These are phyloP conservation scores for Coleophora deauratella DNA, from an alignment of 2,888 invertebrate species.

Conservation along the genomic window DNA sequence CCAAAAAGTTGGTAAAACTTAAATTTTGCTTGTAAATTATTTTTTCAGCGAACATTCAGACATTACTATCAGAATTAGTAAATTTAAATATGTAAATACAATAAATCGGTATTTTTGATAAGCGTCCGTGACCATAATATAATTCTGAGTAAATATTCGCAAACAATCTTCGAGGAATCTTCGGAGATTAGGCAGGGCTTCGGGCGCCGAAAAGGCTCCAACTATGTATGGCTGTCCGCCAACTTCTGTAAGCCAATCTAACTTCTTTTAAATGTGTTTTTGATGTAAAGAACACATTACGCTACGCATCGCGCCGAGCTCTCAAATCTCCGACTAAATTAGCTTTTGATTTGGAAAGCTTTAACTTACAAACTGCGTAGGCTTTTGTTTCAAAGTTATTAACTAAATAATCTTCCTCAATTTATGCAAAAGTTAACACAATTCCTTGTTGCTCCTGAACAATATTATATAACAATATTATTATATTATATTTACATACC, in stretches of 20 bases:
- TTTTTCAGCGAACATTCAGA: too few relatives aligned
- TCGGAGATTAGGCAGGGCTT: constrained; percentile 62
- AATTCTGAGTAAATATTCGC: constrained; percentile 53
- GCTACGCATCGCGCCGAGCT: constrained; percentile 54
- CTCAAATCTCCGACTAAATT: constrained; percentile 59
- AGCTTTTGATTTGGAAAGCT: constrained; percentile 63
- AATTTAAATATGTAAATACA: neutral
- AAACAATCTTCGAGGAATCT: constrained; percentile 68
- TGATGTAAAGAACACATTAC: constrained; percentile 71
- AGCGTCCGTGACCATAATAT: constrained; percentile 47
- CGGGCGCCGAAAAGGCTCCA: constrained; percentile 59
- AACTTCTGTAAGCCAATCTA: constrained; percentile 72
- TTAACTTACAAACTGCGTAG: constrained; percentile 24
- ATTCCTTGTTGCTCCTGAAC: too few relatives aligned
- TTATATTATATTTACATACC: too few relatives aligned
- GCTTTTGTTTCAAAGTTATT: neutral
- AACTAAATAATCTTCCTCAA: too few relatives aligned
- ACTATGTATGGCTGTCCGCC: constrained; percentile 64
- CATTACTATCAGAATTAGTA: too few relatives aligned
- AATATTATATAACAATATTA: too few relatives aligned
- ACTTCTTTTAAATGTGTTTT: constrained; percentile 75
- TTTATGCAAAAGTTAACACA: too few relatives aligned
- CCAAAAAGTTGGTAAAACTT: too few relatives aligned
- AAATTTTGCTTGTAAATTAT: too few relatives aligned
- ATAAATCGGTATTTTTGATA: constrained; percentile 43